These are phyloP conservation scores for Sebastes nivosus DNA, from an alignment of 2,797 vertebrate genomes.

Conservation along the genomic window DNA sequence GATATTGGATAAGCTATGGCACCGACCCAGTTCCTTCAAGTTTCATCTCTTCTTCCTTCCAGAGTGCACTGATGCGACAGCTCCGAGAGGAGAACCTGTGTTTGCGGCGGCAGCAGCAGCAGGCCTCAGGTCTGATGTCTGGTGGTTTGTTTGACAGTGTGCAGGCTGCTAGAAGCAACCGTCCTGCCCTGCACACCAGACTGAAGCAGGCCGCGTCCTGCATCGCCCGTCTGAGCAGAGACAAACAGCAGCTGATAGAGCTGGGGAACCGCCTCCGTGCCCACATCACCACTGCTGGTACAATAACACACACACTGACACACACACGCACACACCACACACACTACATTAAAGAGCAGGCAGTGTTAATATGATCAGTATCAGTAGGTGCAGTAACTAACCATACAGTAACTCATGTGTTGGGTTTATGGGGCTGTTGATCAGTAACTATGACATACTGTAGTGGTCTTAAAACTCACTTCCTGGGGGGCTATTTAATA, in stretches of 20 bases:
- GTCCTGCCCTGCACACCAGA: constrained; percentile 67
- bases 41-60: constrained; percentile 17
- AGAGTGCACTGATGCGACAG: constrained; percentile 69
- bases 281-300: constrained; percentile 69
- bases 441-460: constrained; percentile 26
- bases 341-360: background rate
- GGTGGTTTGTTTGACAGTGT: background rate
- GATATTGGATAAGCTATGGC: background rate
- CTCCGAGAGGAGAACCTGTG: constrained; percentile 70
- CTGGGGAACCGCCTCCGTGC: constrained; percentile 88
- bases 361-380: background rate
- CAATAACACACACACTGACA: background rate
- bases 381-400: background rate
- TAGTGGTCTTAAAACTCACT: too few species aligned
- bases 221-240: constrained; percentile 82
- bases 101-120: constrained; percentile 58
- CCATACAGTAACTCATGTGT: background rate
- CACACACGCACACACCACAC: background rate
- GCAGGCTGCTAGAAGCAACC: background rate
- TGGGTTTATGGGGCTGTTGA: background rate
- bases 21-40: background rate
- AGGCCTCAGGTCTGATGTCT: background rate
- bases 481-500: background rate
- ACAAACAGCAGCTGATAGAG: constrained; percentile 90
- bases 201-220: constrained; percentile 83